Conservation (phyloP, 2,113 vertebrate genomes). For the Furnarius figulus region DNA sequence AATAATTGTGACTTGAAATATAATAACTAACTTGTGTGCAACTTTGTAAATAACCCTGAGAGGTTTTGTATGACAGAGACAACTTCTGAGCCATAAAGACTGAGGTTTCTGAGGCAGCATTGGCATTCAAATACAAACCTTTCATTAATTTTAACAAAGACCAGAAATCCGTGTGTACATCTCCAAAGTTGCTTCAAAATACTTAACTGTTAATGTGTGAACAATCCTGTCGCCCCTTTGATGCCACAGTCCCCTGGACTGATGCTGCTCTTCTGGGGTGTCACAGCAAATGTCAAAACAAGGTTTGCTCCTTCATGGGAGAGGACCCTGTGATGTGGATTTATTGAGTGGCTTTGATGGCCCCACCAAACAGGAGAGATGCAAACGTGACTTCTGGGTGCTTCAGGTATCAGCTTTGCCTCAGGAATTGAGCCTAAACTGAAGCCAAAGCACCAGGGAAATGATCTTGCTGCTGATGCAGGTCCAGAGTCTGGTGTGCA, state of each 20-base stretch:
- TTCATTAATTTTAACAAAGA: slow-evolving; percentile 58
- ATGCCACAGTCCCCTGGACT: neutral
- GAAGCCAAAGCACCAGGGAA: neutral
- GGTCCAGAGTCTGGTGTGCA: neutral
- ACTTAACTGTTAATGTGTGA: neutral
- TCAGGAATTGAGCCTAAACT: neutral
- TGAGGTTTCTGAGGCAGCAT: slow-evolving; percentile 35
- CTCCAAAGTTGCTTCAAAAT: neutral
- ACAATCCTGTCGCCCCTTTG: neutral
- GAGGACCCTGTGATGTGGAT: neutral
- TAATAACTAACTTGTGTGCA: neutral
- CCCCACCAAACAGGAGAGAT: neutral
- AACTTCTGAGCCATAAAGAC: slow-evolving; percentile 21
- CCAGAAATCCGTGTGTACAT: neutral
- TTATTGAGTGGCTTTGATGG: neutral
- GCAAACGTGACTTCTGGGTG: neutral
- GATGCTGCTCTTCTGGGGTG: neutral
- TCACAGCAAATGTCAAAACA: neutral
- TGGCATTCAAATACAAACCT: slow-evolving; percentile 8
- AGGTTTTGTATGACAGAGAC: slow-evolving; percentile 7
- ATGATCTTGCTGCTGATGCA: neutral
- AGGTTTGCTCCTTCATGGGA: neutral
- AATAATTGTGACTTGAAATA: neutral
- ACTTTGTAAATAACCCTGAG: neutral
- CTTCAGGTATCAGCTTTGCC: neutral